Conservation (phyloP, 2,113 vertebrate genomes). For the Tauraco erythrolophus region DNA sequence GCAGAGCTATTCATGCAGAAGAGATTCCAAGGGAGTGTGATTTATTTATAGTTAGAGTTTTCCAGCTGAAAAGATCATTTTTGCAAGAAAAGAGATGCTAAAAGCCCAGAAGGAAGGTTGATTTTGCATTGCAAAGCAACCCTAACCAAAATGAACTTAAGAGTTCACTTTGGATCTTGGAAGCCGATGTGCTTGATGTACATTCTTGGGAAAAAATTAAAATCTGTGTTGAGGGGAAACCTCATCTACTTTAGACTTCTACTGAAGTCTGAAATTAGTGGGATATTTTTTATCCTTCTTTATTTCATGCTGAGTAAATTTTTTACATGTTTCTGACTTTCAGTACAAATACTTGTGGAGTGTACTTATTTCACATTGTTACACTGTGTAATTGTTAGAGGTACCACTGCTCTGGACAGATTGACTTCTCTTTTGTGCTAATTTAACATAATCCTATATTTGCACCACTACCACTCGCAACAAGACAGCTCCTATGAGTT, state of each 20-base stretch:
- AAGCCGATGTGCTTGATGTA: neutral
- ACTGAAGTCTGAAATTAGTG: neutral
- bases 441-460: neutral
- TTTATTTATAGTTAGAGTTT: neutral
- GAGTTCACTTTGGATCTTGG: neutral
- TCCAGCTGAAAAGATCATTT: neutral
- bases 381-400: neutral
- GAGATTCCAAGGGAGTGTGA: neutral
- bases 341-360: neutral
- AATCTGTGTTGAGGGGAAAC: neutral
- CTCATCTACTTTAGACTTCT: neutral
- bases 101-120: neutral
- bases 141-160: neutral
- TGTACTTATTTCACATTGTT: neutral
- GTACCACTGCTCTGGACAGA: neutral
- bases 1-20: neutral
- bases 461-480: neutral
- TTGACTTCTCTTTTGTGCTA: neutral
- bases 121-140: slow-evolving; percentile 3
- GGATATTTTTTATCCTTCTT: neutral
- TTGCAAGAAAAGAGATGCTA: neutral
- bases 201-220: neutral
- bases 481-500: neutral
- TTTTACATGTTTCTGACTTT: neutral
- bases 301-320: neutral